phyloP scores from a whole-genome alignment of 2,113 vertebrate species.

The Sylvietta virens region DNA sequence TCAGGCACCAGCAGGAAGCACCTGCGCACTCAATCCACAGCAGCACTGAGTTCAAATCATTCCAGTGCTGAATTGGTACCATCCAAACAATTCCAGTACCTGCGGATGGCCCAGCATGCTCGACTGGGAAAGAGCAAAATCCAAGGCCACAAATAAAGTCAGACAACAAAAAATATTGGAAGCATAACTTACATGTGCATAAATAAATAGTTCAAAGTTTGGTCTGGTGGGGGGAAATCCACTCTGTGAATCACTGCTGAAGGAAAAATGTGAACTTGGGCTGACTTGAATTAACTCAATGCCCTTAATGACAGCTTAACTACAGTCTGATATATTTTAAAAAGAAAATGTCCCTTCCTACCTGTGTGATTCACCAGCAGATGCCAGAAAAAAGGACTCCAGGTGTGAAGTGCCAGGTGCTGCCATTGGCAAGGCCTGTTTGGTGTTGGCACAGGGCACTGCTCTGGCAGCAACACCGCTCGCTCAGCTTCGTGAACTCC shows the following conservation, averaged over 20 bases:
- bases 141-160: neutral
- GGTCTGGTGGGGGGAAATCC: neutral
- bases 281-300: neutral
- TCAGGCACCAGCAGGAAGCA: neutral
- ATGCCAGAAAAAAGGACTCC: neutral
- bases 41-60: neutral
- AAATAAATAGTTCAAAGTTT: neutral
- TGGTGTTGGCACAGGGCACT: accelerated
- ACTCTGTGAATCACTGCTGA: neutral
- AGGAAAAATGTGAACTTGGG: neutral
- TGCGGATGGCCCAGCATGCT: accelerated
- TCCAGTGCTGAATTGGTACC: neutral
- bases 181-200: neutral
- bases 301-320: neutral
- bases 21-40: neutral
- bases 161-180: neutral
- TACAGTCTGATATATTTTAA: neutral
- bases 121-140: neutral
- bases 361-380: neutral
- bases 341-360: neutral
- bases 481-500: neutral
- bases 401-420: neutral
- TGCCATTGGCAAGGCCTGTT: no score
- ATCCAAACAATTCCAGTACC: neutral
- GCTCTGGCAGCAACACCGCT: neutral